Evolutionary conservation across 2,113 vertebrate species (phyloP).

Genomic region (Pseudopodoces humilis): DNA sequence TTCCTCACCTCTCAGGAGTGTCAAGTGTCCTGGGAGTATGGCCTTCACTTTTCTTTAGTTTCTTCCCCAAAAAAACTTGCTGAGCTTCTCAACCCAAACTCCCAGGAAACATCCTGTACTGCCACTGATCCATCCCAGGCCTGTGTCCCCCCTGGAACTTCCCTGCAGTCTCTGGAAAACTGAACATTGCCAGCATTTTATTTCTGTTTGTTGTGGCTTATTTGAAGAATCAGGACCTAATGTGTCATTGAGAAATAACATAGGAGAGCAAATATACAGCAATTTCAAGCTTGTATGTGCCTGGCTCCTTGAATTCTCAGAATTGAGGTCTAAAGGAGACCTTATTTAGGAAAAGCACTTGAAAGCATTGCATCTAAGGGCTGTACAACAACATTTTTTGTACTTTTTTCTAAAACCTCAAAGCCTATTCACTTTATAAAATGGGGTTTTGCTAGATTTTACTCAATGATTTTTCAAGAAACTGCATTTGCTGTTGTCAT

Average conservation of each 20-base stretch:
- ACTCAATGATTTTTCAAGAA: background rate
- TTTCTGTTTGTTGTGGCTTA: background rate
- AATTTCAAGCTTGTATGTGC: background rate
- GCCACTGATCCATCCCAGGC: background rate
- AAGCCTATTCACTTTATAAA: background rate
- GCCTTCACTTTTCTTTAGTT: background rate
- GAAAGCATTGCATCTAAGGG: background rate
- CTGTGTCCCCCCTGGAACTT: background rate
- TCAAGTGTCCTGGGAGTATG: rapidly evolving
- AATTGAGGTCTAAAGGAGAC: background rate
- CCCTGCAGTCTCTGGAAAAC: background rate
- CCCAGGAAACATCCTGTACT: background rate
- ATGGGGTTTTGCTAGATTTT: background rate
- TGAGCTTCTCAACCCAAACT: background rate
- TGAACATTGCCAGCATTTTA: background rate
- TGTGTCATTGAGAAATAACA: background rate
- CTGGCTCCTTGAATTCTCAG: background rate
- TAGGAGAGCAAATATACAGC: background rate
- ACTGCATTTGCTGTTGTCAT: background rate
- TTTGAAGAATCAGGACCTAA: background rate
- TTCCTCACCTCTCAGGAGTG: background rate
- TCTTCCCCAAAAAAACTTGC: background rate
- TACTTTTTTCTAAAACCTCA: background rate
- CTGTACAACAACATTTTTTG: background rate
- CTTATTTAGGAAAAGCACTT: background rate